A percentile compares a stretch with the other conserved stretches of the same genome.
phyloP scores from a whole-genome alignment of 2,888 invertebrate genomes.

The Limenitis camilla region DNA sequence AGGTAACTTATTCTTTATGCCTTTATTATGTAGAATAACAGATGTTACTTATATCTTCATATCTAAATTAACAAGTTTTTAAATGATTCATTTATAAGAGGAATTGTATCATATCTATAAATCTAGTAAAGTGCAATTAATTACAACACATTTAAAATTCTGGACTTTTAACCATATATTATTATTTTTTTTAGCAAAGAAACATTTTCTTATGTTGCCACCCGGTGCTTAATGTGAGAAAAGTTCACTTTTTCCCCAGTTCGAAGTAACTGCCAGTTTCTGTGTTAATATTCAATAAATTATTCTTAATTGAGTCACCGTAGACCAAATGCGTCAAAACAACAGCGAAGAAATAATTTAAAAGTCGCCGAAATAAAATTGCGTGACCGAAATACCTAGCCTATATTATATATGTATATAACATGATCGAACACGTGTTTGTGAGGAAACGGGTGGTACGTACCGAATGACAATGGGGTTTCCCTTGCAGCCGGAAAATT shows the following conservation, averaged over 20 bases:
- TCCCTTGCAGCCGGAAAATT: conserved; percentile 73
- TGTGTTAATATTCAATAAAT: conserved; percentile 52
- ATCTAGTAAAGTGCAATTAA: too few species aligned
- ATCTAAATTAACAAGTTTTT: neutral
- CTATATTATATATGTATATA: conserved; percentile 48
- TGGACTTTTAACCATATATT: too few species aligned
- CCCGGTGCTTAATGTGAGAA: conserved; percentile 4
- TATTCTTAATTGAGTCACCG: conserved; percentile 47
- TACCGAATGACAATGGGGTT: conserved; percentile 69
- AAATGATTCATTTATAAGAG: too few species aligned
- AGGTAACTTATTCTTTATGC: neutral
- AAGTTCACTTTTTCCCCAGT: neutral
- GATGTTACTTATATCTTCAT: neutral
- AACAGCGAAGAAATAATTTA: conserved; percentile 47
- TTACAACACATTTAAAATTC: too few species aligned
- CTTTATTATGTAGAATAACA: neutral
- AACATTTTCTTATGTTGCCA: neutral
- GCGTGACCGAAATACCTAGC: conserved; percentile 67
- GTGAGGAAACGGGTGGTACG: conserved; percentile 62
- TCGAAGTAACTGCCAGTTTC: conserved; percentile 24
- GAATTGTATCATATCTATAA: too few species aligned
- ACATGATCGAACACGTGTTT: conserved; percentile 62
- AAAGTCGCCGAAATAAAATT: conserved; percentile 54
- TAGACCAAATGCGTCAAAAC: conserved; percentile 36
- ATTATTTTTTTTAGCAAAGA: too few species aligned